Evolutionary conservation across 2,113 vertebrate genomes (phyloP).

Genomic region (Malurus elegans): DNA sequence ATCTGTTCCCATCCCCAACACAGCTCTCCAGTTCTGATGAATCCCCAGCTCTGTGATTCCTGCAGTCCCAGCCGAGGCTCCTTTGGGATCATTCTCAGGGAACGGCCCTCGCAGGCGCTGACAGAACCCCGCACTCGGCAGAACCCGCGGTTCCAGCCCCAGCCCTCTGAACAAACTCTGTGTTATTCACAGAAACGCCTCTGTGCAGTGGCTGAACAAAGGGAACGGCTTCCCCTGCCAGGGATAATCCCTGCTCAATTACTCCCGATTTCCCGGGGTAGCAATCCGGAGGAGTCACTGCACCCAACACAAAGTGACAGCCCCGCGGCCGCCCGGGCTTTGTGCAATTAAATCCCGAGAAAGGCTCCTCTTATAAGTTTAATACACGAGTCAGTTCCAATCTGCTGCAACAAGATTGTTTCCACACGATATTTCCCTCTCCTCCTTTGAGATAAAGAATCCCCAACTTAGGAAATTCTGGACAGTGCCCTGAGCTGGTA

Average conservation of each 20-base stretch:
- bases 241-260: neutral
- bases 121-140: neutral
- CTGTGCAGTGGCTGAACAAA: neutral
- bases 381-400: neutral
- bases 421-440: neutral
- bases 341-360: neutral
- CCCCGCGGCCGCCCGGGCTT: neutral
- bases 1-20: no score
- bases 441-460: neutral
- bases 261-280: neutral
- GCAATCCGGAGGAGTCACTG: neutral
- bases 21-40: no score
- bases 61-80: neutral
- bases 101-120: neutral
- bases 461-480: accelerated
- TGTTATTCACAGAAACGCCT: neutral
- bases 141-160: neutral
- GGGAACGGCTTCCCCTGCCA: neutral
- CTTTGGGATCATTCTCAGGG: neutral
- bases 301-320: neutral
- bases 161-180: neutral
- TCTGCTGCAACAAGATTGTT: neutral
- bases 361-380: neutral
- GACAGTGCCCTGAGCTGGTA: neutral
- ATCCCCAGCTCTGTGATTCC: neutral